Evolutionary conservation across 2,888 invertebrate species (phyloP).

Genomic region (Erannis defoliaria): DNA sequence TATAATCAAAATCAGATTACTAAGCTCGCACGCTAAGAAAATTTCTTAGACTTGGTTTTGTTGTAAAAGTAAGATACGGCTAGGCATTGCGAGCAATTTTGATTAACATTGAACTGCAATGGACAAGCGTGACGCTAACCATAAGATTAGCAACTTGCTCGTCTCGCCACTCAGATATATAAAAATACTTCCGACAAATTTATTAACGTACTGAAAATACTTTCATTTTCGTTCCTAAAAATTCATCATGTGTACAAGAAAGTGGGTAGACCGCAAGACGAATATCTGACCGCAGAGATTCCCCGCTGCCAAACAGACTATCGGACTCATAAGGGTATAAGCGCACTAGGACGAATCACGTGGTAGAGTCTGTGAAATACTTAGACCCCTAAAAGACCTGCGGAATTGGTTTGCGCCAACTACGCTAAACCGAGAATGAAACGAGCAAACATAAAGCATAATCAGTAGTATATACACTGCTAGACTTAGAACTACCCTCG

Average conservation of each 20-base stretch:
- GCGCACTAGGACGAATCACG: slow-evolving; percentile 1
- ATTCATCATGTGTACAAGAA: slow-evolving; percentile 22
- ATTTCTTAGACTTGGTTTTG: no score
- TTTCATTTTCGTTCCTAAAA: slow-evolving; percentile 30
- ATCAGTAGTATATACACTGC: no score
- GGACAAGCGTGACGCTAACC: no score
- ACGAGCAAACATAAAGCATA: no score
- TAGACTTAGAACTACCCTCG: no score
- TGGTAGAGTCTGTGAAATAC: neutral
- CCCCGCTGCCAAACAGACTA: slow-evolving; percentile 3
- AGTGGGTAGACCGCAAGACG: slow-evolving; percentile 26
- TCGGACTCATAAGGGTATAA: slow-evolving; percentile 16
- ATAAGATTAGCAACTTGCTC: no score
- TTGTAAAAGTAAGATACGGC: no score
- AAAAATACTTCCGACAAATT: neutral
- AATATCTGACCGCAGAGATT: slow-evolving; percentile 20
- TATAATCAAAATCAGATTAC: no score
- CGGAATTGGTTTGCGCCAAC: neutral
- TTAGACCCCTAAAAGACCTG: neutral
- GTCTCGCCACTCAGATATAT: neutral
- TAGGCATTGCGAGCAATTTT: no score
- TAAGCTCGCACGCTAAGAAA: no score
- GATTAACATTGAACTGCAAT: no score
- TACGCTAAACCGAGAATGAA: no score
- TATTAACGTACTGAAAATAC: slow-evolving; percentile 16